Evolutionary conservation across 2,797 vertebrate species (phyloP).

Genomic region (Knipowitschia caucasica): DNA sequence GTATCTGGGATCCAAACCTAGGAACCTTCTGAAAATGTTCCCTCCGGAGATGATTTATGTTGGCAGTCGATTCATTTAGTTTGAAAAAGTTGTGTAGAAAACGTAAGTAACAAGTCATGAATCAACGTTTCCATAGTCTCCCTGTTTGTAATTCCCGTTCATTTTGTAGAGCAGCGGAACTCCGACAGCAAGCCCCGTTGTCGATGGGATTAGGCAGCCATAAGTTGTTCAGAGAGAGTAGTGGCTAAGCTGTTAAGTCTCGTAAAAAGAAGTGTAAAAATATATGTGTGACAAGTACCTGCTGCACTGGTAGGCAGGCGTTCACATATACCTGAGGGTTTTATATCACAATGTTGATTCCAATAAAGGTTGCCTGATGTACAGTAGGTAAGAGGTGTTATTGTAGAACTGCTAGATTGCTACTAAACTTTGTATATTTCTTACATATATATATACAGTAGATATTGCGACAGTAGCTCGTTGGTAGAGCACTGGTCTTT

Average conservation of each 20-base stretch:
- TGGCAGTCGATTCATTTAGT: conserved; percentile 42
- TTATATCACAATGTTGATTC: background rate
- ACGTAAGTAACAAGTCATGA: conserved; percentile 43
- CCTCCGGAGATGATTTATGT: conserved; percentile 30
- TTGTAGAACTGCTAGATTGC: too few species aligned
- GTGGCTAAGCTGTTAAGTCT: conserved; percentile 53
- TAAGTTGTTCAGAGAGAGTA: conserved; percentile 38
- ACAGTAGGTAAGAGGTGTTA: background rate
- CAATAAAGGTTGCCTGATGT: background rate
- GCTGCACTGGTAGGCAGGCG: background rate
- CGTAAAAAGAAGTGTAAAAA: conserved; percentile 37
- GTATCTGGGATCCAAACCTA: conserved; percentile 8
- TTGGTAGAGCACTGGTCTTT: too few species aligned
- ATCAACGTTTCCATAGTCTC: conserved; percentile 54
- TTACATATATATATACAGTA: too few species aligned
- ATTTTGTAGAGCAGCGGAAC: conserved; percentile 45
- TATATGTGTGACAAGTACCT: conserved; percentile 23
- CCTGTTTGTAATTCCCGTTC: conserved; percentile 28
- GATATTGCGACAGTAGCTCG: too few species aligned
- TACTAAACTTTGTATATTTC: too few species aligned
- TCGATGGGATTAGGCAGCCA: conserved; percentile 62
- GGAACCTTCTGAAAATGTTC: conserved; percentile 4
- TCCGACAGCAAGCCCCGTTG: conserved; percentile 57
- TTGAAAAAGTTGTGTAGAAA: conserved; percentile 33
- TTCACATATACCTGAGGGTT: conserved; percentile 2